Evolutionary conservation across 2,113 vertebrate species (phyloP).

Genomic region (Hippocampus comes): DNA sequence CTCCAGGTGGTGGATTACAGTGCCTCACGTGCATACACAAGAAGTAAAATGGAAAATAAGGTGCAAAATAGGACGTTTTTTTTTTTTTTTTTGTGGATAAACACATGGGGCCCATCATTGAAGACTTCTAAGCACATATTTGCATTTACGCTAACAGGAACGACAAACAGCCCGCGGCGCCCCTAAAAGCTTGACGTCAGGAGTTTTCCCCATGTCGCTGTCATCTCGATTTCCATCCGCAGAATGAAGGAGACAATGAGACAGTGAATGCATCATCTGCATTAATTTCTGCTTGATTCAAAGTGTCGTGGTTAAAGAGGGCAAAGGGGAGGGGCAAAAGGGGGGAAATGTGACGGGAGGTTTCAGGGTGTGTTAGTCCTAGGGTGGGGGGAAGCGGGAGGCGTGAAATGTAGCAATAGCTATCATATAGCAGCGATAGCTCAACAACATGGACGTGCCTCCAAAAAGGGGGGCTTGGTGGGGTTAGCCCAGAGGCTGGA

Average conservation of each 20-base stretch:
- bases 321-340: conserved; percentile 52
- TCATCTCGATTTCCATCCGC: conserved; percentile 46
- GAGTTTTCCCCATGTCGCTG: conserved; percentile 33
- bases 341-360: conserved; percentile 23
- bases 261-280: conserved; percentile 64
- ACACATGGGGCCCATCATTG: background rate
- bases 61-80: background rate
- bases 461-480: conserved; percentile 32
- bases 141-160: conserved; percentile 16
- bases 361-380: background rate
- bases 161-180: conserved; percentile 34
- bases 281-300: conserved; percentile 64
- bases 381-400: background rate
- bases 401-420: too few relatives aligned
- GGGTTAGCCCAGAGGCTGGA: conserved; percentile 33
- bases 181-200: conserved; percentile 47
- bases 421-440: too few relatives aligned
- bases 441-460: too few relatives aligned
- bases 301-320: conserved; percentile 65
- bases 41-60: background rate
- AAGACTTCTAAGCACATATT: background rate
- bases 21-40: conserved; percentile 8
- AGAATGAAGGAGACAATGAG: conserved; percentile 49
- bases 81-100: background rate
- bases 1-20: conserved; percentile 65